Conservation (phyloP, 2,113 vertebrate species). For the Actinemys pallida region DNA sequence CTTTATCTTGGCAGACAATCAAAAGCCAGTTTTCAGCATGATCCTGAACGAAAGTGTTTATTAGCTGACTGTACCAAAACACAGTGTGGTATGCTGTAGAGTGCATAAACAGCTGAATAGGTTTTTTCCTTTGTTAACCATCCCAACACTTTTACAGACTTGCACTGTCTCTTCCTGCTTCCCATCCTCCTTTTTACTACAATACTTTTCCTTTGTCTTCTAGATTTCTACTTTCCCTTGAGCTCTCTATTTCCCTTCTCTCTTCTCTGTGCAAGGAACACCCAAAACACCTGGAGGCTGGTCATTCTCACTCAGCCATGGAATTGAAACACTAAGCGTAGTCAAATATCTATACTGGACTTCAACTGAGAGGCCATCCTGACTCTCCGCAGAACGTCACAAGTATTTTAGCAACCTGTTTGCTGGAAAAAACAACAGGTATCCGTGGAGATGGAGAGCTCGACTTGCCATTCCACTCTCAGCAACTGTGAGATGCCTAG, state of each 20-base stretch:
- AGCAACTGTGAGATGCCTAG: neutral
- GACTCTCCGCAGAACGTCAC: neutral
- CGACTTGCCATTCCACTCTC: neutral
- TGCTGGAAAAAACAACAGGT: neutral
- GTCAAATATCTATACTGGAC: neutral
- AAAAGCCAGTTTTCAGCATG: neutral
- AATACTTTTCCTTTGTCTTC: neutral
- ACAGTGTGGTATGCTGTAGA: neutral
- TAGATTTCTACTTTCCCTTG: neutral
- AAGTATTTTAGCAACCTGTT: neutral
- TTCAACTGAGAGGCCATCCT: neutral
- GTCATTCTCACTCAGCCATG: neutral
- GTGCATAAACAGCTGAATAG: too few relatives aligned
- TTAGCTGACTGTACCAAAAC: neutral
- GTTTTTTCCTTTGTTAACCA: too few relatives aligned
- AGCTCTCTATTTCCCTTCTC: neutral
- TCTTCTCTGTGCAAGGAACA: constrained; percentile 2
- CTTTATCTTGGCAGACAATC: too few relatives aligned
- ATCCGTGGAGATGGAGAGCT: neutral
- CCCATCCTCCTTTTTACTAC: neutral
- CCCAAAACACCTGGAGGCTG: neutral
- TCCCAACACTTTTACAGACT: too few relatives aligned
- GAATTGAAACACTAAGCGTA: neutral
- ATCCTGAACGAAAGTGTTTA: neutral
- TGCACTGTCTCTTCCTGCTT: too few relatives aligned